Evolutionary conservation across 2,797 vertebrate genomes (phyloP), one percentile per base, ranked within the genome.

Genomic region (Esox lucius): DNA sequence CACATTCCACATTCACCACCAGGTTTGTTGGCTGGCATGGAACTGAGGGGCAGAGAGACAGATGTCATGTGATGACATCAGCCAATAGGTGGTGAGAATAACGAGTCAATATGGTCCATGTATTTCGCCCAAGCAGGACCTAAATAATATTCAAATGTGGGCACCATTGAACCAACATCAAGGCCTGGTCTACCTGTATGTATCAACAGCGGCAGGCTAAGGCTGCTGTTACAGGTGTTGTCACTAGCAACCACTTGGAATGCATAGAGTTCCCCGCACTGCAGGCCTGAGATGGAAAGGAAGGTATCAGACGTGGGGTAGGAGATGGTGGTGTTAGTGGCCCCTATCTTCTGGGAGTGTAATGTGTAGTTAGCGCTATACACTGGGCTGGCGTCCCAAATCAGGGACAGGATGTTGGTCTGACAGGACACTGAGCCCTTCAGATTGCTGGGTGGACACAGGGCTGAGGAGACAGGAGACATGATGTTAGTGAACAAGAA

Each of bases 21-120:
- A 93, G 67, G 78, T 87, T 86, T 67, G 82, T 72, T 24, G 92
- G 88, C 71, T 82, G 79, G 80, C 92, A 93, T 4, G 91, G 89
- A 24, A 74, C 92, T 92, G 76, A 59, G 16, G 62, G 62, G 39
- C 35, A 46, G 26, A 26, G 53, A 66, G 28, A 17, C n/a, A 73
- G 22, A 12, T 24, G 12, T 5, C 11, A 53, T 17, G 16, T 49
- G 48, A 49, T 49, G 46, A 6, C 19, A 66, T 19, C 26, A n/a
- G 31, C 35, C 12, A 53, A 31, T 28, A 28, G 31, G 15, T 31
- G 46, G 68, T 46, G 35, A 68, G 19, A 7, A 68, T 13, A 39
- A 17, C 19, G 19, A 1, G 5, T 8, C 16, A 22, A 24, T 6
- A 13, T 51, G 4, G 49, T 5, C 16, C 2, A 11, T 17, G 16